Evolutionary conservation across 2,113 vertebrate genomes (phyloP), one percentile per base, ranked within the genome.

Genomic region (Cricetomys ansorgei): DNA sequence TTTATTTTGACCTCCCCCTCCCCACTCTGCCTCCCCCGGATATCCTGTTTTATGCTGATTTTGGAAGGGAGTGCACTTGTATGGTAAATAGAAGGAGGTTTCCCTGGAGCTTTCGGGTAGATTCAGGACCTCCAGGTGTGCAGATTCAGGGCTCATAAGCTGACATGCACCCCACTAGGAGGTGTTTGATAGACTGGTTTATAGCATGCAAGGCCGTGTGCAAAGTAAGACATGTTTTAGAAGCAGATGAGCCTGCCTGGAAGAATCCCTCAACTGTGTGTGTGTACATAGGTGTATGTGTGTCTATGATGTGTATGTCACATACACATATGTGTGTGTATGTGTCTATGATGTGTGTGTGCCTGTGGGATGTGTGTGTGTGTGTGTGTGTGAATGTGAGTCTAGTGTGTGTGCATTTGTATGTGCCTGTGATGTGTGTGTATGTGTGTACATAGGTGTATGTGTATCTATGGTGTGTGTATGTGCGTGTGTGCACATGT

Each of bases 31-130:
- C 21, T 12, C 15, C 88, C 88, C 94, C 70, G 97, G 98, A 98
- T 98, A 98, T 98, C 98, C 45, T 19, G 92, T 94, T 98, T 98
- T 94, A 89, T 95, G 97, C 76, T 85, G 94, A 95, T 77, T 93
- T 93, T 87, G 50, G 59, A 86, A 9, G 2, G 34, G 97, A 96
- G 90, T 87, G 89, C 80, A 3, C 95, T 85, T 73, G 90, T 76
- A 72, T 92, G 94, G 88, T 8, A n/a, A 95, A 92, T 70, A 89
- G 80, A 93, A 90, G 81, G 94, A 50, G 34, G 88, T 87, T 65
- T 50, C 67, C 76, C 53, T 89, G 43, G 79, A 87, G 55, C 12
- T 48, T 88, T 89, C 83, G 8, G 81, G 75, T 67, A 50, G 0
- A 87, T 16, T 19, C 4, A 19, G 19, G n/a, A 40, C 40, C 7